Base-by-base conservation (phyloP, 2,888 invertebrate species). In the Latrodectus hesperus region DNA sequence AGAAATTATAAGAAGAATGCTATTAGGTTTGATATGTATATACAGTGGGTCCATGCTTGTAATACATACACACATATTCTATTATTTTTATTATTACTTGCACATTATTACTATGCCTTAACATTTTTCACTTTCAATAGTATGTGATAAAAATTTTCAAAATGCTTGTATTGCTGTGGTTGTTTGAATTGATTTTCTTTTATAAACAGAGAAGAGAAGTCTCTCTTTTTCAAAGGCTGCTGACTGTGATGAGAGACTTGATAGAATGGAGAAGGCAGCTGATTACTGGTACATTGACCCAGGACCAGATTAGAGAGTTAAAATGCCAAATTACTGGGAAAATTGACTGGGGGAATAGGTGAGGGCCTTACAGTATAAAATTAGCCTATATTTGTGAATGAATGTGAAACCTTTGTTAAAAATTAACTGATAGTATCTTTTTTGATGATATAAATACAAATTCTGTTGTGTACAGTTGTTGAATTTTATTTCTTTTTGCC, bases 161-260 rank as follows among this genome's bases (percentile, higher is more conserved):
- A 38, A 38, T 38, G 38, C 38, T 38, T 38, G 38, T 38, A 38
- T 3, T 38, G 38, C 38, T 38, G 38, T 38, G 38, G 5, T 38
- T 38, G 38, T 38, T 3, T 38, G 3, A 12, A 4, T 8, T 72
- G 9, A 85, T 38, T 64, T 65, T 49, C 16, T 65, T 82, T 74
- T 55, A 90, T 85, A 93, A 92, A 11, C 92, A 97, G 96, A 95
- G 96, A 91, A 94, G 96, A 75, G 96, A 96, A 92, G 94, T 94
- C 4, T 96, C 96, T 93, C 95, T 97, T 92, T 97, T 97, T 93
- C 95, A 95, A 90, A 95, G 96, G 0, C 94, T 98, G 75, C 95
- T 96, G 51, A 96, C 96, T 91, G 97, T 97, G 81, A 98, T 98
- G 97, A 93, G 96, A 83, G 97, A 98, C 91, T 93, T 98, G 90